Base-by-base conservation (phyloP, 2,888 invertebrate genomes). In the Sicus ferrugineus region DNA sequence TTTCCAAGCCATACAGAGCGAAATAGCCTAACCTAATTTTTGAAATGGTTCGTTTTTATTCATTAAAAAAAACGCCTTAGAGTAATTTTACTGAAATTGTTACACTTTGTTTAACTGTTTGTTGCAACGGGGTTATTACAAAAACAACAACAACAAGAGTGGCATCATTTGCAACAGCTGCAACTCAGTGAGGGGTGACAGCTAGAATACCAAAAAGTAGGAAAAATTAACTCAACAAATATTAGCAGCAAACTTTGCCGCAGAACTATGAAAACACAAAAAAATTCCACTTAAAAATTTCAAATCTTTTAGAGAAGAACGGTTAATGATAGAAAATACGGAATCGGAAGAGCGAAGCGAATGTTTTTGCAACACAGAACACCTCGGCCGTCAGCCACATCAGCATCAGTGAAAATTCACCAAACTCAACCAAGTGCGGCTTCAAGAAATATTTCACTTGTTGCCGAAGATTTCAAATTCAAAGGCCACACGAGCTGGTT, bases 201-300 rank as follows among this genome's bases (percentile, higher is more conserved):
- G 34, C 34, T 9, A 34, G 9, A 34, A 34, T 14, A 34, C 7
- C 34, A 34, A 34, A 34, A 34, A 34, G 2, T 1, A 7, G 34
- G 14, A 34, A 34, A 7, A 7, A 34, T 7, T 14, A 34, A 2
- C 34, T 9, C 2, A 7, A 34, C 34, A 7, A 34, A 1, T 14
- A 34, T 14, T 14, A 34, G 1, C 34, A 34, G n/a, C n/a, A n/a
- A n/a, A n/a, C n/a, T n/a, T 14, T 7, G 14, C 34, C 34, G 1
- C 1, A 34, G 34, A 7, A 34, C 14, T 34, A 14, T 34, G 7
- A 34, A 7, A 34, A 42, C 42, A 42, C 5, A 4, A 42, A 16
- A 42, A 42, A n/a, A n/a, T n/a, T n/a, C n/a, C 42, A 28, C 28
- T 30, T 56, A 16, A 56, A 56, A 23, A 56, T 52, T 52, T 23